These are phyloP conservation scores for Euborellia annulipes DNA, from an alignment of 1,140 invertebrate species.

Conservation along the genomic window DNA sequence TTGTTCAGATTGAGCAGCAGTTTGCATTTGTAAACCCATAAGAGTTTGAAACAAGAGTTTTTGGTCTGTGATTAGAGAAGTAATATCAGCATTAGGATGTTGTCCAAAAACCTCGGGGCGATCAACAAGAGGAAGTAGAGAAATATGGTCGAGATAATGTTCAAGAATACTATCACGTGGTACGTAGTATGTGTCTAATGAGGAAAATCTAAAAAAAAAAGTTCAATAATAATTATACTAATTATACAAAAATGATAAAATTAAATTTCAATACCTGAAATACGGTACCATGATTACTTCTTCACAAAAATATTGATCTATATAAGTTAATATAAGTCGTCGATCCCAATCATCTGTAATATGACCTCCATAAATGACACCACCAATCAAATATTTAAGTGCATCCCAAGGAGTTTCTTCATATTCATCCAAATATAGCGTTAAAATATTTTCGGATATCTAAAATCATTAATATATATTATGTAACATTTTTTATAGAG, in stretches of 20 bases:
- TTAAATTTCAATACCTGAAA: slow-evolving; percentile 38
- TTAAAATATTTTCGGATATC: slow-evolving; percentile 65
- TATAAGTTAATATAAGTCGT: slow-evolving; percentile 60
- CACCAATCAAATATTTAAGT: slow-evolving; percentile 77
- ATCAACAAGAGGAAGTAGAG: slow-evolving; percentile 54
- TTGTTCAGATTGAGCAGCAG: slow-evolving; percentile 32
- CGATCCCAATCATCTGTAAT: slow-evolving; percentile 91
- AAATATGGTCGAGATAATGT: slow-evolving; percentile 61
- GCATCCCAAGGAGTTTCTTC: slow-evolving; percentile 78
- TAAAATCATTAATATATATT: no score
- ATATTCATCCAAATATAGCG: slow-evolving; percentile 70
- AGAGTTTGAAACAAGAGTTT: slow-evolving; percentile 63
- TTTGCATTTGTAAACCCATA: slow-evolving; percentile 58
- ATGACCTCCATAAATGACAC: slow-evolving; percentile 87
- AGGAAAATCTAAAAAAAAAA: slow-evolving; percentile 36
- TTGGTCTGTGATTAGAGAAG: slow-evolving; percentile 62
- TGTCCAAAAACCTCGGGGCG: slow-evolving; percentile 74
- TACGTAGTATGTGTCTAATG: slow-evolving; percentile 55
- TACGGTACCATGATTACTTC: slow-evolving; percentile 42
- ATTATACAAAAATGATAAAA: not conserved
- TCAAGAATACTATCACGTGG: slow-evolving; percentile 64
- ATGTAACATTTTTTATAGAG: no score
- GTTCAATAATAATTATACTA: not conserved
- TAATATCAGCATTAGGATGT: slow-evolving; percentile 82
- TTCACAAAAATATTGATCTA: slow-evolving; percentile 63